Percentiles rank a stretch among this genome's conserved stretches.
These are phyloP conservation scores for Conus canariensis DNA, from an alignment of 2,888 invertebrate genomes.

Conservation along the genomic window DNA sequence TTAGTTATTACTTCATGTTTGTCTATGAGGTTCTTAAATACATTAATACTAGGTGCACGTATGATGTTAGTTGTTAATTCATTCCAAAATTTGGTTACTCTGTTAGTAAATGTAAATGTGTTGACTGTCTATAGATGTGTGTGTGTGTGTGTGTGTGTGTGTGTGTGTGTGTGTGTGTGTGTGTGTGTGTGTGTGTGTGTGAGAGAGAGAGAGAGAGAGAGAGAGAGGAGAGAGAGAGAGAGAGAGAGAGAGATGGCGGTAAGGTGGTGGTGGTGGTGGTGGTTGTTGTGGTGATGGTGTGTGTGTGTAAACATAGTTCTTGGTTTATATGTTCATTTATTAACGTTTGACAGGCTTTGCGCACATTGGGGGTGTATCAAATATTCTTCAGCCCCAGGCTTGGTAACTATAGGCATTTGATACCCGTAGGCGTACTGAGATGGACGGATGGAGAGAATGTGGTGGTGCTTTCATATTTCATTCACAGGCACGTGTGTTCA, in stretches of 20 bases:
- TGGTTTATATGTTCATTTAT: neutral
- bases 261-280: neutral
- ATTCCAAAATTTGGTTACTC: no score
- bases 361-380: no score
- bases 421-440: no score
- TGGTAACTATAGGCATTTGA: no score
- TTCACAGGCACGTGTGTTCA: no score
- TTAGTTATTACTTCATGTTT: no score
- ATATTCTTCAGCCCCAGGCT: no score
- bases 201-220: constrained; percentile 13
- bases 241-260: neutral
- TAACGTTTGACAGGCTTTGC: neutral
- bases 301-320: neutral
- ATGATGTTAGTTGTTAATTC: no score
- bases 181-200: constrained; percentile 21
- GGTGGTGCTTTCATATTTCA: no score
- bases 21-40: no score
- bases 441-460: no score
- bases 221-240: constrained; percentile 12
- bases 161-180: constrained; percentile 21
- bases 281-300: neutral
- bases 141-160: constrained; percentile 18
- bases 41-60: no score
- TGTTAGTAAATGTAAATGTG: neutral
- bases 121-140: neutral